A percentile compares a stretch with the other conserved stretches of the same genome.
Evolutionary conservation across 2,113 vertebrate species (phyloP).

Genomic region (Pungitius pungitius): DNA sequence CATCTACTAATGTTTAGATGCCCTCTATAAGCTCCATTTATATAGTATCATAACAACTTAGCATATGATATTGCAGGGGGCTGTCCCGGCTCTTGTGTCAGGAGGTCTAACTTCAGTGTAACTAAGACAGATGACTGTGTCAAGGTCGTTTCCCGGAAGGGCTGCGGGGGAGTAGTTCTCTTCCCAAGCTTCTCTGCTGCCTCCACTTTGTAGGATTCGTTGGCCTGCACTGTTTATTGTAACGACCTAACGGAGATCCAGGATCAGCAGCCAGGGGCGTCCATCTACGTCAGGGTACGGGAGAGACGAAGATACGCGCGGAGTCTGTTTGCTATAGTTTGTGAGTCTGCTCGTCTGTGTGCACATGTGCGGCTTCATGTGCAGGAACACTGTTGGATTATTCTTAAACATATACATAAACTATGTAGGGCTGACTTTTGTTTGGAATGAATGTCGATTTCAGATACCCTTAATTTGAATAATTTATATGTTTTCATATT

Average conservation of each 20-base stretch:
- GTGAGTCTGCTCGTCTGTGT: slow-evolving; percentile 7
- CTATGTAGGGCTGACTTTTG: neutral
- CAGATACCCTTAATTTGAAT: neutral
- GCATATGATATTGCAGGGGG: slow-evolving; percentile 48
- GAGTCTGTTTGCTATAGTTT: slow-evolving; percentile 41
- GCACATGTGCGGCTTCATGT: slow-evolving; percentile 26
- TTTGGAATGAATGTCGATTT: neutral
- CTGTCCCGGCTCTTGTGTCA: slow-evolving; percentile 64
- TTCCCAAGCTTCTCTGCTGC: slow-evolving; percentile 52
- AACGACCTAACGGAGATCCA: slow-evolving; percentile 81
- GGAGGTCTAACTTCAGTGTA: slow-evolving; percentile 69
- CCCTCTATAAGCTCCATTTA: slow-evolving; percentile 77
- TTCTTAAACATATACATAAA: neutral
- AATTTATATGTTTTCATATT: neutral
- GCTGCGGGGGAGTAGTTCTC: slow-evolving; percentile 46
- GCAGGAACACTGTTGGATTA: neutral
- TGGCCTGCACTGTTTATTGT: slow-evolving; percentile 66
- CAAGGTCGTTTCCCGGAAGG: slow-evolving; percentile 62
- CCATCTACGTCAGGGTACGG: slow-evolving; percentile 74
- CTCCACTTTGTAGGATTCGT: slow-evolving; percentile 38
- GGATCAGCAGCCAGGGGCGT: slow-evolving; percentile 69
- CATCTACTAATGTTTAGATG: slow-evolving; percentile 65
- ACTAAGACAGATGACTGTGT: slow-evolving; percentile 82
- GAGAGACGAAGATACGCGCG: slow-evolving; percentile 63
- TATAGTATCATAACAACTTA: slow-evolving; percentile 74